Percentiles rank a stretch among this genome's conserved stretches.
These are phyloP conservation scores for Seriola rivoliana DNA, from an alignment of 2,113 vertebrate genomes.

Conservation along the genomic window DNA sequence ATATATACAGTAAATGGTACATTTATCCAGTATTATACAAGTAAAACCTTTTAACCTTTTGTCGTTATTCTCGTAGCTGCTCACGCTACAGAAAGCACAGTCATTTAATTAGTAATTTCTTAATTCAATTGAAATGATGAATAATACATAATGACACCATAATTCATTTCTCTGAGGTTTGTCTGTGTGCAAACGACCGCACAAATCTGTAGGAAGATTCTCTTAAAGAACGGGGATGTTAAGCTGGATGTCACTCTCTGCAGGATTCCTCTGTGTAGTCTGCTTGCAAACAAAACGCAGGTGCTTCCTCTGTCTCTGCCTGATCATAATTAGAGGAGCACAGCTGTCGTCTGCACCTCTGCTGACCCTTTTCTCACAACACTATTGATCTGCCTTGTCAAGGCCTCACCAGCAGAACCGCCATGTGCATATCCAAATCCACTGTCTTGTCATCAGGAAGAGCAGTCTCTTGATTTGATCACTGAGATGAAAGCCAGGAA, in stretches of 20 bases:
- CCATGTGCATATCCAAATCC: slow-evolving; percentile 48
- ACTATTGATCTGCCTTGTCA: slow-evolving; percentile 63
- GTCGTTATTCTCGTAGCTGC: background rate
- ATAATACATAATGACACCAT: slow-evolving; percentile 1
- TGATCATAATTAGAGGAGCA: slow-evolving; percentile 69
- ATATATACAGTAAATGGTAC: background rate
- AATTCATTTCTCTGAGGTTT: background rate
- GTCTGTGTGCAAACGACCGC: background rate
- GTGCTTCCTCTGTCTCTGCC: slow-evolving; percentile 42
- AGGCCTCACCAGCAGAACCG: slow-evolving; percentile 25
- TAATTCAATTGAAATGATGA: slow-evolving; percentile 30
- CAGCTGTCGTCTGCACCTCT: slow-evolving; percentile 58
- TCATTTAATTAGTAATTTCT: background rate
- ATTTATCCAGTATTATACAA: background rate
- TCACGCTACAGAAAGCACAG: background rate
- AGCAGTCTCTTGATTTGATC: slow-evolving; percentile 54
- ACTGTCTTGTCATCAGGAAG: slow-evolving; percentile 47
- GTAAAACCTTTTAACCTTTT: background rate
- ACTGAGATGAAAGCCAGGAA: slow-evolving; percentile 46
- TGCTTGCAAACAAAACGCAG: slow-evolving; percentile 58
- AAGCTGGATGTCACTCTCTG: background rate
- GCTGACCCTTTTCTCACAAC: slow-evolving; percentile 55
- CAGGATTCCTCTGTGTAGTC: slow-evolving; percentile 19
- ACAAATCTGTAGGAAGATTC: slow-evolving; percentile 3
- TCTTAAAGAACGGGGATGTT: background rate